phyloP scores from a whole-genome alignment of 2,888 invertebrate species.

The Temnothorax ravouxi region DNA sequence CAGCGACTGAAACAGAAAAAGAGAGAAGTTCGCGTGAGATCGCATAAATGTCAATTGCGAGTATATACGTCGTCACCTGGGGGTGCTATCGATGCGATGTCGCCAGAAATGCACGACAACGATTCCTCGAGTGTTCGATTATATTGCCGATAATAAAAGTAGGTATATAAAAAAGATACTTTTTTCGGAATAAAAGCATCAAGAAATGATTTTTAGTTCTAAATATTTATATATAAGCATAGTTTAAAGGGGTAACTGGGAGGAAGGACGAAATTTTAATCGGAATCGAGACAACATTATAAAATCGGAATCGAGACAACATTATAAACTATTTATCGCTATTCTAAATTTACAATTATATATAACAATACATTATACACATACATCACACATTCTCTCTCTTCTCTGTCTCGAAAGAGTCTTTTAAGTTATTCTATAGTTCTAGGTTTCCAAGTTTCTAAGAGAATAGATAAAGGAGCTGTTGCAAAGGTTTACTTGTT shows the following conservation, averaged over 20 bases:
- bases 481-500: conserved; percentile 15
- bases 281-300: neutral
- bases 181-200: neutral
- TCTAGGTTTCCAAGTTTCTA: neutral
- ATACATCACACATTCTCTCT: too few relatives aligned
- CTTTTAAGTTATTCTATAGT: neutral
- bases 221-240: neutral
- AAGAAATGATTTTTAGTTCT: conserved; percentile 12
- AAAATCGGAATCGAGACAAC: neutral
- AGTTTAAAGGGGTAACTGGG: neutral
- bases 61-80: conserved; percentile 45
- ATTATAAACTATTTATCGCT: neutral
- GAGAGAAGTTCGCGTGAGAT: conserved; percentile 58
- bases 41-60: conserved; percentile 53
- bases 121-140: conserved; percentile 47
- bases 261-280: neutral
- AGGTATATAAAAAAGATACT: neutral
- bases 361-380: neutral
- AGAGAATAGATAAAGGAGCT: neutral
- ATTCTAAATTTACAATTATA: neutral
- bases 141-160: conserved; percentile 36
- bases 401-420: neutral
- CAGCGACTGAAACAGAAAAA: conserved; percentile 84
- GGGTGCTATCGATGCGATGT: conserved; percentile 48
- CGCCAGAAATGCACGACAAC: conserved; percentile 47